These are phyloP conservation scores for Tychaedon coryphoeus DNA, from an alignment of 2,113 vertebrate species.

Conservation along the genomic window DNA sequence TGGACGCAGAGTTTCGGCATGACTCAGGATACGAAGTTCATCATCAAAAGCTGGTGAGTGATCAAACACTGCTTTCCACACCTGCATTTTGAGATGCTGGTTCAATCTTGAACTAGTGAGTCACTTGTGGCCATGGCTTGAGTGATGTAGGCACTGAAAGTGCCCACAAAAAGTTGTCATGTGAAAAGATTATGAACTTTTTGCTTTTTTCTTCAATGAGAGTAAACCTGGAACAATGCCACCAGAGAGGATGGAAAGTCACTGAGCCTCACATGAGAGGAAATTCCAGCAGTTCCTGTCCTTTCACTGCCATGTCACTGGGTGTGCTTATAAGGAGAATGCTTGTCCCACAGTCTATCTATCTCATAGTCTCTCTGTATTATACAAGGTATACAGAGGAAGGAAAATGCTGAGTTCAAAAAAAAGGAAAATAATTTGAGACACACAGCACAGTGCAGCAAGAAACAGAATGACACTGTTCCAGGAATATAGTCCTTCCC, in stretches of 20 bases:
- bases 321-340: neutral
- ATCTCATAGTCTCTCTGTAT: neutral
- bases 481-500: neutral
- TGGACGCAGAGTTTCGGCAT: slow-evolving; percentile 90
- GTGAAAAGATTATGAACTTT: neutral
- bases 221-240: neutral
- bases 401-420: neutral
- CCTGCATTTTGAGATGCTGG: rapidly evolving
- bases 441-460: neutral
- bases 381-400: neutral
- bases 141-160: neutral
- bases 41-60: slow-evolving; percentile 92
- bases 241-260: neutral
- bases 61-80: neutral
- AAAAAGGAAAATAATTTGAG: neutral
- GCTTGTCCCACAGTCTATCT: neutral
- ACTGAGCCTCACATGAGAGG: neutral
- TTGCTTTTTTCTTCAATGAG: neutral
- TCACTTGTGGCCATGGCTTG: neutral
- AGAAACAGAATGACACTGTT: neutral
- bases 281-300: neutral
- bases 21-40: slow-evolving; percentile 93
- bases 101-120: neutral
- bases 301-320: neutral
- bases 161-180: neutral